Evolutionary conservation across 2,113 vertebrate genomes (phyloP), one percentile per base, ranked within the genome.

Genomic region (Gadus macrocephalus): DNA sequence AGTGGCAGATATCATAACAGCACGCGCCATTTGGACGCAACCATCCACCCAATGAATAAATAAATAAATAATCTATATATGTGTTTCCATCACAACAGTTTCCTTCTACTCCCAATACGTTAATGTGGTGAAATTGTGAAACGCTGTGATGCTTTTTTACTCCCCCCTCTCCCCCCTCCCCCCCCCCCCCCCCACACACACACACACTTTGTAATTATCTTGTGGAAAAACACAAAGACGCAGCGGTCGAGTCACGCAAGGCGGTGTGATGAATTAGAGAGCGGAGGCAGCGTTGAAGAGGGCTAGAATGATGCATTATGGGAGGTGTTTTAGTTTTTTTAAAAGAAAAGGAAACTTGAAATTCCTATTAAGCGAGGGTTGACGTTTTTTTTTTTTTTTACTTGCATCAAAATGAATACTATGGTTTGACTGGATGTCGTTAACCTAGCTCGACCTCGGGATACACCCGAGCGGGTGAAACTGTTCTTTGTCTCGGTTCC

Each of bases 1-100:
- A 76, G 61, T 9, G 27, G 7, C 22, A 67, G 66, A 72, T 53
- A 1, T 2, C 15, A 8, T n/a, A 68, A 75, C 74, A 64, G 53
- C 8, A 38, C 15, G 31, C 4, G 31, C 31, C 4, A 35, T 35
- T 35, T 7, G 78, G 68, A 76, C 78, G 70, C 56, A 25, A 27
- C 68, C 35, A 69, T 49, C 27, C 2, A 53, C 16, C n/a, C 15
- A 2, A 25, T 61, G 22, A 12, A 61, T 61, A 61, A 12, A 61
- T 61, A 61, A 19, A 20, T 20, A 60, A 9, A 58, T 9, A 19
- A 20, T 20, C 20, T 61, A 20, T 61, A 49, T 49, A 14, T 49
- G 1, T 49, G 11, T 49, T 49, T 49, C 42, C 42, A 49, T 7
- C 42, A 49, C 42, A 49, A 49, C 42, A 49, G 2, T 49, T 14